Base-by-base conservation (phyloP, 2,113 vertebrate genomes). In the Mionectes macconnelli region DNA sequence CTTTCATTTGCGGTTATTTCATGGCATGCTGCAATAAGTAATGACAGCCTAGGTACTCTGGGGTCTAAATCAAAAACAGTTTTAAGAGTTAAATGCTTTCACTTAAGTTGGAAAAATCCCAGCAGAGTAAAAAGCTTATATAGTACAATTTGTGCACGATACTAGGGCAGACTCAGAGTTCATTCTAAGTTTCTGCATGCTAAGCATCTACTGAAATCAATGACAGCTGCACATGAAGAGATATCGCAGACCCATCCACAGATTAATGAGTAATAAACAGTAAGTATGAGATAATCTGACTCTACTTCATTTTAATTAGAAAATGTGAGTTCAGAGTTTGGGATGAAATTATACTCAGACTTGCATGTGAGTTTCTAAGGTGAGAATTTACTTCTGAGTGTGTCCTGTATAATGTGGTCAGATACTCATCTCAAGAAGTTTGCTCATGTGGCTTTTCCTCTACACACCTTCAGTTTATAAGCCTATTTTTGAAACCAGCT, bases 81-180 rank as follows among this genome's bases (percentile, higher is more conserved):
- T 93, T 87, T 22, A 70, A 84, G 78, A 78, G 52, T 81, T 89
- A 96, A 94, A 64, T 70, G 52, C 40, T 93, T 93, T 89, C 57
- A 60, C 81, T 91, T 91, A 68, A 79, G 21, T 53, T 95, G 81
- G 45, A 73, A 75, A 87, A 78, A 72, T 31, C 19, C 57, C 69
- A 82, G n/a, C 52, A 82, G 66, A 81, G n/a, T 87, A 60, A 84
- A 84, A 92, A 85, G 37, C 44, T 73, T 70, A 30, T 40, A 20
- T 30, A 59, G 78, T 44, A 18, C 57, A 86, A 45, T 70, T 85
- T 90, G 59, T 91, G 55, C 63, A 40, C 47, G 63, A 47, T 76
- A 44, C 50, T 57, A 60, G 62, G 76, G 63, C 60, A 82, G 69
- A 40, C 79, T 77, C 55, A 74, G 62, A 79, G 87, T 87, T 91